A percentile compares a stretch with the other conserved stretches of the same genome.
Conservation (phyloP, 2,113 vertebrate species). For the Marcusenius ussheri region DNA sequence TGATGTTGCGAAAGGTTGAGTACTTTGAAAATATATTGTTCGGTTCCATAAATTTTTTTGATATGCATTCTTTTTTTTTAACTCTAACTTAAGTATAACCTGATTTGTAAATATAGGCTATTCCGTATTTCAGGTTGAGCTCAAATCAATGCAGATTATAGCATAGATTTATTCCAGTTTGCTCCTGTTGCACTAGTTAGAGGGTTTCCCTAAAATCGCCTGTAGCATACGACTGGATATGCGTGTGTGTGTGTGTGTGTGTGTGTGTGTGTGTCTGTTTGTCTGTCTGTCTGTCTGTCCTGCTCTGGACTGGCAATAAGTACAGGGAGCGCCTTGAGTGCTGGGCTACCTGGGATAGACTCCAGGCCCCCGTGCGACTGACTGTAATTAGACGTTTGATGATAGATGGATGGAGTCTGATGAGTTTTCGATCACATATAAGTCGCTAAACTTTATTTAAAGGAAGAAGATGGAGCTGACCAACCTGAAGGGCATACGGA, state of each 20-base stretch:
- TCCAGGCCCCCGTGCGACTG: not conserved
- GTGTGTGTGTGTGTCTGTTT: no score
- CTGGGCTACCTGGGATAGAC: not conserved
- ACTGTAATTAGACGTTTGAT: not conserved
- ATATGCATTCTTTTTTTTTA: not conserved
- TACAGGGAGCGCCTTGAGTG: not conserved
- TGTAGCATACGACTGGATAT: not conserved
- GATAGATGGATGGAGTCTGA: not conserved
- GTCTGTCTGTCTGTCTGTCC: not conserved
- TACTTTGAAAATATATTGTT: not conserved
- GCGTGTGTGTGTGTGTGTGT: not conserved
- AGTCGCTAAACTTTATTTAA: not conserved
- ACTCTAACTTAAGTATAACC: not conserved
- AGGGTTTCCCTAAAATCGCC: not conserved
- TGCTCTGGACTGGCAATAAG: not conserved
- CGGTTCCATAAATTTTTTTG: not conserved
- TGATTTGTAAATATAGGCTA: not conserved
- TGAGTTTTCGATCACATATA: not conserved
- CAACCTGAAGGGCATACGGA: conserved; percentile 36
- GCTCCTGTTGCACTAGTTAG: not conserved
- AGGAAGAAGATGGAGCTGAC: not conserved
- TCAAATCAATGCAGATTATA: not conserved
- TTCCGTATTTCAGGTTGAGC: not conserved
- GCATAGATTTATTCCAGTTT: not conserved
- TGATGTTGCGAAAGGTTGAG: not conserved